phyloP scores from a whole-genome alignment of 2,113 vertebrate genomes.

The Ardeotis arabs region DNA sequence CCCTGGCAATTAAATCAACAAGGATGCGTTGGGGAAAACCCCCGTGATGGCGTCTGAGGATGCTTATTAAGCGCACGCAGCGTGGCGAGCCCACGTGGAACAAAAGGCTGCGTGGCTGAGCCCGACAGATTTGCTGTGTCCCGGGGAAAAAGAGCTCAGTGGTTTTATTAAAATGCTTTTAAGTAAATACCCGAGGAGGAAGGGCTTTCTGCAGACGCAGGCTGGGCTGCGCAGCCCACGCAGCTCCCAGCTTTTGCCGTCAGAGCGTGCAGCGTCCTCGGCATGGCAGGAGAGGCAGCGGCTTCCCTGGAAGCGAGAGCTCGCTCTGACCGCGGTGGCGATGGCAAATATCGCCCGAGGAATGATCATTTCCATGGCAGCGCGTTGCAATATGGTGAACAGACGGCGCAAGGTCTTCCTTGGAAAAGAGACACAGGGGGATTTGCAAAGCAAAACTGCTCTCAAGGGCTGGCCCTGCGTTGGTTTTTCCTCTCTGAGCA shows the following conservation, averaged over 20 bases:
- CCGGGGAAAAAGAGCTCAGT: neutral
- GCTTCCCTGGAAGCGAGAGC: neutral
- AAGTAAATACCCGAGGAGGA: neutral
- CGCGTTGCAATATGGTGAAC: neutral
- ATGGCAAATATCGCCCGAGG: neutral
- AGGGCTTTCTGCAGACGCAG: neutral
- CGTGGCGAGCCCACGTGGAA: constrained; percentile 1
- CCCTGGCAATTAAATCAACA: neutral
- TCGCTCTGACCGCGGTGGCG: accelerated
- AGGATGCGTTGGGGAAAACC: neutral
- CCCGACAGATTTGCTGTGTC: neutral
- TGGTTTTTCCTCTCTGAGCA: neutral
- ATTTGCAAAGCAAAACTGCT: neutral
- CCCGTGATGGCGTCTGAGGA: neutral
- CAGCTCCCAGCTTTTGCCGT: neutral
- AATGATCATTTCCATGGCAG: constrained; percentile 12
- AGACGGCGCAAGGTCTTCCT: neutral
- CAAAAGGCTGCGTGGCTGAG: constrained; percentile 16
- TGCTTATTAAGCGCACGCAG: neutral
- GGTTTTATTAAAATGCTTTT: neutral
- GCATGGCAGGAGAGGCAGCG: neutral
- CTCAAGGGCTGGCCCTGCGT: neutral
- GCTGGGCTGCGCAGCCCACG: neutral
- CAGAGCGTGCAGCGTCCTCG: neutral
- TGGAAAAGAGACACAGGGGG: neutral